These are phyloP conservation scores for Odontophorus gujanensis DNA, from an alignment of 2,113 vertebrate genomes.

Conservation along the genomic window DNA sequence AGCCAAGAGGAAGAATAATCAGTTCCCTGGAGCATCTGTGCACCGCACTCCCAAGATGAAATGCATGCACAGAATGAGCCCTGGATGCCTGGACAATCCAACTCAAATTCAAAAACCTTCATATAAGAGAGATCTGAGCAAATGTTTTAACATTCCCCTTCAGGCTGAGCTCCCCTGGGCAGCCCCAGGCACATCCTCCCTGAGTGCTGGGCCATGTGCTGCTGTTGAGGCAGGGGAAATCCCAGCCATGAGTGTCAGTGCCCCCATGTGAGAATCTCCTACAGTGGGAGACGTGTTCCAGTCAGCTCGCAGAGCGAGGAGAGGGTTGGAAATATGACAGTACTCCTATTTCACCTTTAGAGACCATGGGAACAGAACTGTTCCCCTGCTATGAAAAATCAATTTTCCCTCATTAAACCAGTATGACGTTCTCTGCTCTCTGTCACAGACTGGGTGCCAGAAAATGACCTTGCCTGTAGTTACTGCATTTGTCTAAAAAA, in stretches of 20 bases:
- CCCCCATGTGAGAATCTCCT: neutral
- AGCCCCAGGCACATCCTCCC: rapidly evolving
- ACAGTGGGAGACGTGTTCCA: rapidly evolving
- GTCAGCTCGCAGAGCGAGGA: rapidly evolving
- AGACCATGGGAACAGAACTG: neutral
- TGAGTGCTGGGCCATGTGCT: neutral
- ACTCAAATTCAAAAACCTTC: neutral
- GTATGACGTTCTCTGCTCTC: neutral
- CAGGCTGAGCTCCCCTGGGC: neutral
- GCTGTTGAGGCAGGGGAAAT: neutral
- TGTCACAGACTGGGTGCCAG: neutral
- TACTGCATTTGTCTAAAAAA: neutral
- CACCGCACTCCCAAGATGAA: neutral
- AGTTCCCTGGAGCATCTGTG: neutral
- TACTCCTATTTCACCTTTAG: neutral
- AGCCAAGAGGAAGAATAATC: neutral
- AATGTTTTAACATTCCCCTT: neutral
- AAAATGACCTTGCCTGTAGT: neutral
- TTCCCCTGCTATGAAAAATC: neutral
- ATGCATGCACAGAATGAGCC: rapidly evolving
- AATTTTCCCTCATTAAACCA: neutral
- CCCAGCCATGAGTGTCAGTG: neutral
- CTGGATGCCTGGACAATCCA: neutral
- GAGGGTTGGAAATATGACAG: neutral
- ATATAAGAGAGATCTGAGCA: neutral